phyloP scores from a whole-genome alignment of 2,113 vertebrate species.

The Ursus arctos region DNA sequence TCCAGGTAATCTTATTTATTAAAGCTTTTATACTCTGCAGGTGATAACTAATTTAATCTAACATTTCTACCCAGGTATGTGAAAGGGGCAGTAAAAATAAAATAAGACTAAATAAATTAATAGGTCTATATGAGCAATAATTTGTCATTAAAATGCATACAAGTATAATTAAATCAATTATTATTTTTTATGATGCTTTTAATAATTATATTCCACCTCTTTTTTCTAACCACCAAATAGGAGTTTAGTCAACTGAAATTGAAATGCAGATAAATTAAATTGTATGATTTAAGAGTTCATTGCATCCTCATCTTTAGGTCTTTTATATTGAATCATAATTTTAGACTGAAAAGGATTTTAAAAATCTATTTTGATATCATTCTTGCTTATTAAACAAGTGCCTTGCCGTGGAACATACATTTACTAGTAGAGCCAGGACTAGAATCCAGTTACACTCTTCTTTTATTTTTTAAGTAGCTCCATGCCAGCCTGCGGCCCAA shows the following conservation, averaged over 20 bases:
- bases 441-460: not conserved
- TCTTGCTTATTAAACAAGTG: not conserved
- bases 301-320: not conserved
- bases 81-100: not conserved
- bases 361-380: not conserved
- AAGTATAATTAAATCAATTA: conserved; percentile 26
- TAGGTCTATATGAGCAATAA: not conserved
- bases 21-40: conserved; percentile 4
- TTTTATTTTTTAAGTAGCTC: not conserved
- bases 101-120: conserved; percentile 46
- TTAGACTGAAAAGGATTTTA: not conserved
- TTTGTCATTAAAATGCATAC: not conserved
- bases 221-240: not conserved
- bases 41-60: conserved; percentile 48
- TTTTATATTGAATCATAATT: not conserved
- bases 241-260: not conserved
- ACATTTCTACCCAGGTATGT: not conserved
- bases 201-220: not conserved
- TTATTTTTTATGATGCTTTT: conserved; percentile 7
- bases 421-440: not conserved
- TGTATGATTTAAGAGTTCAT: not conserved
- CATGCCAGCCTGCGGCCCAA: not conserved
- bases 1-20: conserved; percentile 39
- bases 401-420: not conserved
- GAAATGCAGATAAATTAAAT: not conserved